Percentiles rank a stretch among this genome's conserved stretches.
Evolutionary conservation across 1,140 invertebrate species (phyloP).

Genomic region (Drosophila bocki): DNA sequence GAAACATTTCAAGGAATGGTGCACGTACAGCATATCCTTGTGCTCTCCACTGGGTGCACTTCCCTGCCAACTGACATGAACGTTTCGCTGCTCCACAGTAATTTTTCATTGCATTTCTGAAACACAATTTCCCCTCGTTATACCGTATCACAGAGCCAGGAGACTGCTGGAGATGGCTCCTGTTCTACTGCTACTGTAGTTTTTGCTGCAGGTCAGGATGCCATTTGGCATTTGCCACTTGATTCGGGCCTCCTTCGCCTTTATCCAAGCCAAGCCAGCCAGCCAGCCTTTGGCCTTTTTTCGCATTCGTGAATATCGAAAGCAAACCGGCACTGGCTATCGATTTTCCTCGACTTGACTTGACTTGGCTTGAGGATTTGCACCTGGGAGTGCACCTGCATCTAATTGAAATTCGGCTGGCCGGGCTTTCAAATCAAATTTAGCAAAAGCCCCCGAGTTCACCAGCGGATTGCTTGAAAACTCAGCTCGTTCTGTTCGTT

Average conservation of each 20-base stretch:
- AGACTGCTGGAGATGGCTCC: slow-evolving; percentile 17
- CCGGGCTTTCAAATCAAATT: slow-evolving; percentile 65
- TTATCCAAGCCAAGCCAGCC: slow-evolving; percentile 20
- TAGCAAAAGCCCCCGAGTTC: slow-evolving; percentile 52
- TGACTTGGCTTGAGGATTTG: slow-evolving; percentile 14
- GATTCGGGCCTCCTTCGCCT: slow-evolving; percentile 49
- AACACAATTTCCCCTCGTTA: slow-evolving; percentile 38
- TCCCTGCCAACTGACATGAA: slow-evolving; percentile 7
- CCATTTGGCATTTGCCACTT: slow-evolving; percentile 70
- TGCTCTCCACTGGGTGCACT: slow-evolving; percentile 3
- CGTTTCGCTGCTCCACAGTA: slow-evolving; percentile 25
- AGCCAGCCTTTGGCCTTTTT: slow-evolving; percentile 34
- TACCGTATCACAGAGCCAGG: slow-evolving; percentile 43
- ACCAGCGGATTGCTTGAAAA: slow-evolving; percentile 36
- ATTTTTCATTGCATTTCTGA: slow-evolving; percentile 48
- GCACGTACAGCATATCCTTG: slow-evolving; percentile 11
- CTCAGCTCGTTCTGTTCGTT: slow-evolving; percentile 24
- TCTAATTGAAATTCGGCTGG: slow-evolving; percentile 60
- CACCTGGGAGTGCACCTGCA: slow-evolving; percentile 37
- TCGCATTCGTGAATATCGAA: slow-evolving; percentile 43
- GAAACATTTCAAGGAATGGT: neutral
- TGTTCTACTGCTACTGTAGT: neutral
- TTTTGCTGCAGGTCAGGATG: slow-evolving; percentile 38
- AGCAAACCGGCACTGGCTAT: slow-evolving; percentile 34
- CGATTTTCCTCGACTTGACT: slow-evolving; percentile 63